phyloP scores from a whole-genome alignment of 2,888 invertebrate species.

The Brachynemurus nebulosus region DNA sequence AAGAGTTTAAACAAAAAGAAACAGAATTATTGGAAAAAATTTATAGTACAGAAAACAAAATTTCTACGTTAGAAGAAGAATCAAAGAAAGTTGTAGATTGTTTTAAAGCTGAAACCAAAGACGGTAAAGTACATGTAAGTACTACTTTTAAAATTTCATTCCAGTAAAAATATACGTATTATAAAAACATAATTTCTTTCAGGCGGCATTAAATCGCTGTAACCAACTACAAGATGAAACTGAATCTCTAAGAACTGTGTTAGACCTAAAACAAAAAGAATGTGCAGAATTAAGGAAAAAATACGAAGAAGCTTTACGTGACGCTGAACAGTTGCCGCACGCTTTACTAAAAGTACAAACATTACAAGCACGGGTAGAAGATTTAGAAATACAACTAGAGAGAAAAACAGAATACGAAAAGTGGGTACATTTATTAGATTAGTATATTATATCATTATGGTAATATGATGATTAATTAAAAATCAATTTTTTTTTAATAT shows the following conservation, averaged over 20 bases:
- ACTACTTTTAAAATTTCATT: neutral
- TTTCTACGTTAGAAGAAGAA: conserved; percentile 25
- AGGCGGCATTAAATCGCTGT: conserved; percentile 15
- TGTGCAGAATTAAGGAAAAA: conserved; percentile 61
- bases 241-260: conserved; percentile 71
- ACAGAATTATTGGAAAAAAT: conserved; percentile 22
- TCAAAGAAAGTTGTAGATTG: conserved; percentile 24
- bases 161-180: neutral
- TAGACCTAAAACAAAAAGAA: conserved; percentile 80
- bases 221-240: conserved; percentile 49
- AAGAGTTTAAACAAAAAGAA: conserved; percentile 26
- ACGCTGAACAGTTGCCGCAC: conserved; percentile 58
- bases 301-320: conserved; percentile 52
- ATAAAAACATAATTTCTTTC: conserved; percentile 8
- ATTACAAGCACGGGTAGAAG: conserved; percentile 73
- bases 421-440: conserved; percentile 30
- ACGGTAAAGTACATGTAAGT: conserved; percentile 27
- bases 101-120: conserved; percentile 26
- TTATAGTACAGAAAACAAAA: conserved; percentile 22
- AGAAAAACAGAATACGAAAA: conserved; percentile 59
- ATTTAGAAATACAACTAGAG: conserved; percentile 61
- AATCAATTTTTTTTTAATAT: too few relatives aligned
- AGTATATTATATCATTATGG: conserved; percentile 6
- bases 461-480: neutral
- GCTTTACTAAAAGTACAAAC: conserved; percentile 61